Conservation (phyloP, 2,113 vertebrate species). For the Chaetura pelagica region DNA sequence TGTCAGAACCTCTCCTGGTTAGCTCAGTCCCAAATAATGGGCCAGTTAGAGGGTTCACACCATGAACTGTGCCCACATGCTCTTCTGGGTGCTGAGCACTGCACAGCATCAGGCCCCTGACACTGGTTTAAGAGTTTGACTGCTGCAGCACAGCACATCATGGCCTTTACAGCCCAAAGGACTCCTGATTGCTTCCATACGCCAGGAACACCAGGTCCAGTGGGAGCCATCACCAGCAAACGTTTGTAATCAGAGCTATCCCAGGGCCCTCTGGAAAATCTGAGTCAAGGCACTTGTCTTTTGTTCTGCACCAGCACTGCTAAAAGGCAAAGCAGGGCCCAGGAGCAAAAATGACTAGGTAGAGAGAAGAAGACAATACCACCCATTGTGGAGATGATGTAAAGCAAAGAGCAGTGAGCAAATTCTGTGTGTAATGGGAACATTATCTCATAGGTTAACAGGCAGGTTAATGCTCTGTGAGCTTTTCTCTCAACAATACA, state of each 20-base stretch:
- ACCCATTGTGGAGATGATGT: constrained; percentile 9
- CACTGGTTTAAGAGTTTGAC: neutral
- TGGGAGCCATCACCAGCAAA: constrained; percentile 39
- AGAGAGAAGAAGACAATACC: constrained; percentile 19
- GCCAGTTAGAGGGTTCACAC: neutral
- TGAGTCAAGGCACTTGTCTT: constrained; percentile 24
- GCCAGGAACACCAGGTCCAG: neutral
- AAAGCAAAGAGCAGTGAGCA: neutral
- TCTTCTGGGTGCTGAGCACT: neutral
- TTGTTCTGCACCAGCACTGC: constrained; percentile 17
- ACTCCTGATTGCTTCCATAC: constrained; percentile 62
- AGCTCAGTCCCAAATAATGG: neutral
- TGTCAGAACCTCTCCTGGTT: neutral
- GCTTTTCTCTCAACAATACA: neutral
- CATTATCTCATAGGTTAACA: constrained; percentile 59
- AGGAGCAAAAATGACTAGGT: neutral
- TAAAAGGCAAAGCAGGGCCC: neutral
- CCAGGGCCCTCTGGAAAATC: neutral
- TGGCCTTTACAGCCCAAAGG: neutral
- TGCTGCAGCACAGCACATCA: neutral
- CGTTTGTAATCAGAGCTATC: constrained; percentile 41
- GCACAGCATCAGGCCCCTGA: neutral
- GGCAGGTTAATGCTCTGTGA: constrained; percentile 10
- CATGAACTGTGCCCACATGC: neutral
- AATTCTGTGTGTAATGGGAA: neutral